Evolutionary conservation across 2,888 invertebrate genomes (phyloP).

Genomic region (Julus scandinavius): DNA sequence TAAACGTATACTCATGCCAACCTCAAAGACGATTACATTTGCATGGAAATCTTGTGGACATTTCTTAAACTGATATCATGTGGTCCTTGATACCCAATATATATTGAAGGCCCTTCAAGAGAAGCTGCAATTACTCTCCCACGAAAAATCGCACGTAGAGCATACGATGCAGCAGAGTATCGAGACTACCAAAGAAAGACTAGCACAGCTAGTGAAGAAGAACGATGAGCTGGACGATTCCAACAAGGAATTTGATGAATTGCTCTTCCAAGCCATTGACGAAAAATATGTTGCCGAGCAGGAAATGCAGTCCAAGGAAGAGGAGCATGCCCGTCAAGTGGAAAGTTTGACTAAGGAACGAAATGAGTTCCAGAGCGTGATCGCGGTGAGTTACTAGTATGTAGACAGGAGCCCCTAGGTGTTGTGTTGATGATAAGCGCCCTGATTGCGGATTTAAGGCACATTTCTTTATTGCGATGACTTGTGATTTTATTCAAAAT

Average conservation of each 20-base stretch:
- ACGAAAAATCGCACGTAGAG: conserved; percentile 43
- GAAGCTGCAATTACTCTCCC: not conserved
- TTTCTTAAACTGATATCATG: not conserved
- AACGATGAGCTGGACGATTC: conserved; percentile 62
- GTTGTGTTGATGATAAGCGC: not conserved
- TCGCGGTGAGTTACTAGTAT: conserved; percentile 16
- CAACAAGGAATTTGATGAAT: conserved; percentile 59
- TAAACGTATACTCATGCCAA: not conserved
- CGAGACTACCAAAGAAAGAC: conserved; percentile 62
- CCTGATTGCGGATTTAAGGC: not conserved
- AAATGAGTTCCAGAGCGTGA: conserved; percentile 21
- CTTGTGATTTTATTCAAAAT: not conserved
- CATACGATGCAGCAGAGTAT: conserved; percentile 61
- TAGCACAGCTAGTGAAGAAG: conserved; percentile 61
- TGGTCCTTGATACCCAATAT: not conserved
- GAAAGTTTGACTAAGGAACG: not conserved
- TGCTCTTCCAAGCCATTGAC: conserved; percentile 49
- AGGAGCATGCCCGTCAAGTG: conserved; percentile 27
- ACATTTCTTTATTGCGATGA: not conserved
- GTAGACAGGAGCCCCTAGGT: not conserved
- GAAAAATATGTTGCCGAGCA: conserved; percentile 51
- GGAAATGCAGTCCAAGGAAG: conserved; percentile 30
- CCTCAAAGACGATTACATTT: not conserved
- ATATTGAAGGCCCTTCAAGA: conserved; percentile 36
- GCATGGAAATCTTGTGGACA: not conserved